Percentiles rank a stretch among this genome's conserved stretches.
Evolutionary conservation across 2,888 invertebrate species (phyloP).

Genomic region (Cerastis rubricosa): DNA sequence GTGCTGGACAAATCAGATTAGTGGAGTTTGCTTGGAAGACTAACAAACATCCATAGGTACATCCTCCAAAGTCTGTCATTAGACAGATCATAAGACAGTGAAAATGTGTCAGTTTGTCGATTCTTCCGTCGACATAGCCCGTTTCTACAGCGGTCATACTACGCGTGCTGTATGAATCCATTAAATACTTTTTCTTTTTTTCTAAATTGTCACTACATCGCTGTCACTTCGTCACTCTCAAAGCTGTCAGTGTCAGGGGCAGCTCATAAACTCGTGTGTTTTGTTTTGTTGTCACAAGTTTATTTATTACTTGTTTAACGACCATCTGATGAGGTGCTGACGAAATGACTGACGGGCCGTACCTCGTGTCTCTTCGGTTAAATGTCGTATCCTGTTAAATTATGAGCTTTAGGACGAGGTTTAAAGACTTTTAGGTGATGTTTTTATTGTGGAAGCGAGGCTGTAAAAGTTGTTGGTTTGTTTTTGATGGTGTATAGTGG

Average conservation of each 20-base stretch:
- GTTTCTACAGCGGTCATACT: no score
- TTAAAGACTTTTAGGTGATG: constrained; percentile 19
- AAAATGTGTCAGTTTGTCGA: no score
- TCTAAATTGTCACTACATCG: constrained; percentile 22
- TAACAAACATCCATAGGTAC: no score
- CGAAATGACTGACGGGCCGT: constrained; percentile 25
- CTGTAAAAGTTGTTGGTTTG: not conserved
- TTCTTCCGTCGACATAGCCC: no score
- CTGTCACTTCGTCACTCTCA: constrained; percentile 37
- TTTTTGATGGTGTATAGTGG: not conserved
- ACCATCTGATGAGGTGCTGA: constrained; percentile 68
- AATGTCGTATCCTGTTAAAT: constrained; percentile 41
- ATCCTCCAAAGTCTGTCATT: no score
- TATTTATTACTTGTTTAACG: constrained; percentile 72
- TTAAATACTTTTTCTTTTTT: no score
- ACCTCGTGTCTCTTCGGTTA: constrained; percentile 5
- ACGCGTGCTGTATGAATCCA: no score
- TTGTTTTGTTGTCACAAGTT: constrained; percentile 68
- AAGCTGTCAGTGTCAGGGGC: constrained; percentile 48
- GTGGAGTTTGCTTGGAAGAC: no score
- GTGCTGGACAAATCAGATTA: no score
- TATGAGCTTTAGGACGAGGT: constrained; percentile 17
- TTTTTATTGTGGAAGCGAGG: constrained; percentile 16
- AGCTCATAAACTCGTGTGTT: constrained; percentile 58
- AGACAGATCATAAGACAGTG: no score